Conservation (phyloP, 2,113 vertebrate species). For the Morone chrysops region DNA sequence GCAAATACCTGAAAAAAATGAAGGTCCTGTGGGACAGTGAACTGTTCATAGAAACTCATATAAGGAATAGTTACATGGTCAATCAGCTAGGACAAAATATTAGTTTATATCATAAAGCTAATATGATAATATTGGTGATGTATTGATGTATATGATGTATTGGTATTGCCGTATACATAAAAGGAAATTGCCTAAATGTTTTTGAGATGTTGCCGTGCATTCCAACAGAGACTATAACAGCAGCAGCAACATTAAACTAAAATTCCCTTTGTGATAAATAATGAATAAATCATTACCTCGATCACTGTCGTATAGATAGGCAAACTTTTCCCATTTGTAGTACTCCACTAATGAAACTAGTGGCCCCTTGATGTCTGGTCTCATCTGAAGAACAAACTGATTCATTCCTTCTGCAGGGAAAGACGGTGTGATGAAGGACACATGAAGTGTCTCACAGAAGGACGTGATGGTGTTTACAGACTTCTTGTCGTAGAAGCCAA, state of each 20-base stretch:
- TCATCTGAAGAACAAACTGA: conserved; percentile 98
- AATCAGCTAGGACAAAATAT: no score
- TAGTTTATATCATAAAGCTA: no score
- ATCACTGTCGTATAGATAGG: conserved; percentile 97
- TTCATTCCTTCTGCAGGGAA: conserved; percentile 97
- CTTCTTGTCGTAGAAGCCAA: conserved; percentile 99
- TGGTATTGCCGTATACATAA: no score
- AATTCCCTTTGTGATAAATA: not conserved
- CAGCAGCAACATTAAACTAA: not conserved
- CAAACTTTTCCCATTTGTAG: conserved; percentile 98
- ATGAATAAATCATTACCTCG: conserved; percentile 84
- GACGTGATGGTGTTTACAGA: conserved; percentile 99
- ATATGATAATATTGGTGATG: no score
- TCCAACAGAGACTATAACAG: no score
- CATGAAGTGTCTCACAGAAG: conserved; percentile 96
- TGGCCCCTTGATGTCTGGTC: conserved; percentile 96
- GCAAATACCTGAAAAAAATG: no score
- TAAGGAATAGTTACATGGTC: no score
- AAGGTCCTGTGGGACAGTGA: no score
- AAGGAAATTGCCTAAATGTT: no score
- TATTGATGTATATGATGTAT: no score
- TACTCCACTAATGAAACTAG: conserved; percentile 97
- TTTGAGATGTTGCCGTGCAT: no score
- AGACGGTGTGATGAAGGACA: conserved; percentile 98
- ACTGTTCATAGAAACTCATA: no score